Conservation (phyloP, 1,140 invertebrate species). For the Macrostomum lignano region DNA sequence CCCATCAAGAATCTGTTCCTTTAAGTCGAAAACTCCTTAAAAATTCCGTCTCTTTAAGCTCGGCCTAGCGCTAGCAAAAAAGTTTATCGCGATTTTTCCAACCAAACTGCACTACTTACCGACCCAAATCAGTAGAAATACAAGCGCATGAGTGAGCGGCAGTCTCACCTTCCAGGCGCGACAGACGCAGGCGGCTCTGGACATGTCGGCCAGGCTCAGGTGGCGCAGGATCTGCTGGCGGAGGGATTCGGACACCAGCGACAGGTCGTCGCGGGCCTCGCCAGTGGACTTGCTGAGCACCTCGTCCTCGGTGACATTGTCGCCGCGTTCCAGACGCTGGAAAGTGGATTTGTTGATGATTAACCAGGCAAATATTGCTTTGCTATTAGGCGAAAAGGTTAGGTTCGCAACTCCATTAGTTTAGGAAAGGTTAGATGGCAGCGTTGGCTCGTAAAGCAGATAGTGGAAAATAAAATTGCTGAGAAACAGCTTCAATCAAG, state of each 20-base stretch:
- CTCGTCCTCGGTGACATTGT: conserved; percentile 24
- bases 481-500: neutral
- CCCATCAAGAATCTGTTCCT: no score
- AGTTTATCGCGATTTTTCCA: neutral
- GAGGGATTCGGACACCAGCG: conserved; percentile 15
- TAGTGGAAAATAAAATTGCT: neutral
- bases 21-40: no score
- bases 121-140: neutral
- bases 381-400: neutral
- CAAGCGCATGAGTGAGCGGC: conserved; percentile 12
- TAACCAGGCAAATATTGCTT: neutral
- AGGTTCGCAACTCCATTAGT: no score
- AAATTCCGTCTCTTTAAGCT: no score
- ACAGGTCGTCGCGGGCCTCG: conserved; percentile 24
- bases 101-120: neutral
- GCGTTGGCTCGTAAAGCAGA: no score
- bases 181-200: conserved; percentile 23
- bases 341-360: neutral
- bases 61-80: neutral
- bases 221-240: conserved; percentile 20
- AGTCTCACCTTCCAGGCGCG: conserved; percentile 27
- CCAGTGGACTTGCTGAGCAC: conserved; percentile 17
- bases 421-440: no score
- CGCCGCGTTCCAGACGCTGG: conserved; percentile 22
- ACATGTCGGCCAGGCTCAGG: conserved; percentile 21